phyloP scores from a whole-genome alignment of 2,113 vertebrate species.

The Gyps fulvus region DNA sequence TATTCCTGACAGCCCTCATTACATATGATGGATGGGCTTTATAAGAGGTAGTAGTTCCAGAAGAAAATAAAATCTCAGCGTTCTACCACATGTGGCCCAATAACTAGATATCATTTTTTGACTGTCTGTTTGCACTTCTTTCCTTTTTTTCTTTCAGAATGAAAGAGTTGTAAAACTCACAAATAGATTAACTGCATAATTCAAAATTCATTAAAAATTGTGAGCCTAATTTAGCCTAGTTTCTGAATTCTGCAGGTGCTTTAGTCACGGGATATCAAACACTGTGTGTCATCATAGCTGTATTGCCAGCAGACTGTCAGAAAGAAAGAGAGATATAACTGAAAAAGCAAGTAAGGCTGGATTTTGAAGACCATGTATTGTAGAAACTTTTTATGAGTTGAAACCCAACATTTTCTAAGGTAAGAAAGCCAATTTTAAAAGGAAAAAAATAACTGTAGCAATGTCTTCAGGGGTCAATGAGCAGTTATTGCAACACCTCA shows the following conservation, averaged over 20 bases:
- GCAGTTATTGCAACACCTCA: not conserved
- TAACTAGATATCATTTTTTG: conserved; percentile 60
- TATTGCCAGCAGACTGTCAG: conserved; percentile 26
- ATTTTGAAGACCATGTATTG: not conserved
- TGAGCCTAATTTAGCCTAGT: conserved; percentile 58
- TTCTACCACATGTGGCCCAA: conserved; percentile 56
- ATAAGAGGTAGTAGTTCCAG: conserved; percentile 81
- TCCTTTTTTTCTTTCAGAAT: conserved; percentile 39
- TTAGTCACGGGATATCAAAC: conserved; percentile 35
- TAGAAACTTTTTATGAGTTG: not conserved
- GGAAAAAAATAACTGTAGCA: not conserved
- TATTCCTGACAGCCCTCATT: conserved; percentile 90
- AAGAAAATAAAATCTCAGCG: conserved; percentile 76
- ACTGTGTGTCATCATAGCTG: not conserved
- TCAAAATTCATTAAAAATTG: conserved; percentile 70
- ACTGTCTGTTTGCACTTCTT: conserved; percentile 59
- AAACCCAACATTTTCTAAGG: not conserved
- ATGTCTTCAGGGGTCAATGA: fast-evolving
- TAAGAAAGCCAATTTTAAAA: not conserved
- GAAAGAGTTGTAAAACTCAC: conserved; percentile 61
- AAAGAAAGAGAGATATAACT: not conserved
- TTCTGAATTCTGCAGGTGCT: conserved; percentile 53
- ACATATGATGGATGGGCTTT: conserved; percentile 86
- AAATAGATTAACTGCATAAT: conserved; percentile 69
- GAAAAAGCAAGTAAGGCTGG: not conserved